These are phyloP conservation scores for Neolamprologus kungweensis DNA, from an alignment of 2,113 vertebrate genomes.

Conservation along the genomic window DNA sequence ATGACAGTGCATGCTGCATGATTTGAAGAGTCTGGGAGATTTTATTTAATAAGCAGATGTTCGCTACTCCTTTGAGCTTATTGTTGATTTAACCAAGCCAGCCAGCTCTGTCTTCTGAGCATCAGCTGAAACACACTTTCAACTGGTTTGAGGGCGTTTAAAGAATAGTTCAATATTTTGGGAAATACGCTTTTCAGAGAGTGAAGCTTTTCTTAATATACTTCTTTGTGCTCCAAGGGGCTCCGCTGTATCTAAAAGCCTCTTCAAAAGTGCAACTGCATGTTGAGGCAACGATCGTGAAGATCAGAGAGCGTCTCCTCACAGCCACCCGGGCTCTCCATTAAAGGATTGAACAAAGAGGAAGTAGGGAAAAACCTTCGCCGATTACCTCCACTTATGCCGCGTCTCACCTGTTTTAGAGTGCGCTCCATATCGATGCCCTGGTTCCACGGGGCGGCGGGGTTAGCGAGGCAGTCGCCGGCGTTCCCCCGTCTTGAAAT, in stretches of 20 bases:
- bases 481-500: slow-evolving; percentile 94
- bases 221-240: background rate
- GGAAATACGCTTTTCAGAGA: background rate
- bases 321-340: background rate
- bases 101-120: background rate
- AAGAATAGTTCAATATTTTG: background rate
- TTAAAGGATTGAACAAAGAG: background rate
- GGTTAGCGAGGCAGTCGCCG: slow-evolving; percentile 95
- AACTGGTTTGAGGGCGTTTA: background rate
- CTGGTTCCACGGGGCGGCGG: slow-evolving; percentile 95
- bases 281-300: background rate
- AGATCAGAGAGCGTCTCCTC: background rate
- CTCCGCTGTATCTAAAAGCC: background rate
- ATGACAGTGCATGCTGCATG: background rate
- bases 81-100: background rate
- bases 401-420: slow-evolving; percentile 44
- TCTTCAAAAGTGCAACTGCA: background rate
- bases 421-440: slow-evolving; percentile 72
- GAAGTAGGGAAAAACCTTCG: background rate
- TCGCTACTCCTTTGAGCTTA: background rate
- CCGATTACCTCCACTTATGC: background rate
- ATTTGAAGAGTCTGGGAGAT: background rate
- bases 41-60: background rate
- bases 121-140: background rate
- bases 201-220: background rate